phyloP scores from a whole-genome alignment of 2,113 vertebrate genomes.

The Actenoides hombroni region DNA sequence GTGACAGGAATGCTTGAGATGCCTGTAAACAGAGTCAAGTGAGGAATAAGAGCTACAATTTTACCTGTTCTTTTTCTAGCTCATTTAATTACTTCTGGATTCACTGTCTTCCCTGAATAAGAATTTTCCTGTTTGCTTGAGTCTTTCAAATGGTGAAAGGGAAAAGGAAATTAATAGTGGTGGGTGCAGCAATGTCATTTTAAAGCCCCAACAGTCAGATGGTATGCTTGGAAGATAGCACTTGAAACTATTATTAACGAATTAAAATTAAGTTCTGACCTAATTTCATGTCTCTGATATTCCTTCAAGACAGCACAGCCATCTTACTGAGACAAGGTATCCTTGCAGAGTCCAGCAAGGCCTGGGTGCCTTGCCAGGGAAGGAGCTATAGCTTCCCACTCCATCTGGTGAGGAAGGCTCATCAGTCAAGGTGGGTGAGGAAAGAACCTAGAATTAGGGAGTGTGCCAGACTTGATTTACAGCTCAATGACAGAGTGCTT shows the following conservation, averaged over 20 bases:
- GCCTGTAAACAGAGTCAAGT: constrained; percentile 4
- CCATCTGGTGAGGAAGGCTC: neutral
- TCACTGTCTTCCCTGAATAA: neutral
- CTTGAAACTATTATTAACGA: constrained; percentile 1
- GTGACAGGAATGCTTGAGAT: neutral
- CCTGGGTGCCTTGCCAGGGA: neutral
- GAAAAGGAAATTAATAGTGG: neutral
- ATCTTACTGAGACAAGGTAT: neutral
- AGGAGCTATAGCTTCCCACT: neutral
- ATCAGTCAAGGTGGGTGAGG: neutral
- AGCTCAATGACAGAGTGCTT: neutral
- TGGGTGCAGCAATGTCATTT: neutral
- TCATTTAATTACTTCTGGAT: neutral
- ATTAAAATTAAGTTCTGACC: neutral
- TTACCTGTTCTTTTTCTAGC: constrained; percentile 12
- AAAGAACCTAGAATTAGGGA: neutral
- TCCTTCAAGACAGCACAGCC: neutral
- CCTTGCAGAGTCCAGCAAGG: neutral
- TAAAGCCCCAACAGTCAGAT: neutral
- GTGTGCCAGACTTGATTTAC: neutral
- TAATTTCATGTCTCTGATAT: neutral
- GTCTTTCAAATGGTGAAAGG: neutral
- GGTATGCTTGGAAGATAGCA: neutral
- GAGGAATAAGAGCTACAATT: neutral
- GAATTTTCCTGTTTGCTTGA: constrained; percentile 15